These are phyloP conservation scores for Dolichotis patagonum DNA, from an alignment of 2,113 vertebrate genomes.

Conservation along the genomic window DNA sequence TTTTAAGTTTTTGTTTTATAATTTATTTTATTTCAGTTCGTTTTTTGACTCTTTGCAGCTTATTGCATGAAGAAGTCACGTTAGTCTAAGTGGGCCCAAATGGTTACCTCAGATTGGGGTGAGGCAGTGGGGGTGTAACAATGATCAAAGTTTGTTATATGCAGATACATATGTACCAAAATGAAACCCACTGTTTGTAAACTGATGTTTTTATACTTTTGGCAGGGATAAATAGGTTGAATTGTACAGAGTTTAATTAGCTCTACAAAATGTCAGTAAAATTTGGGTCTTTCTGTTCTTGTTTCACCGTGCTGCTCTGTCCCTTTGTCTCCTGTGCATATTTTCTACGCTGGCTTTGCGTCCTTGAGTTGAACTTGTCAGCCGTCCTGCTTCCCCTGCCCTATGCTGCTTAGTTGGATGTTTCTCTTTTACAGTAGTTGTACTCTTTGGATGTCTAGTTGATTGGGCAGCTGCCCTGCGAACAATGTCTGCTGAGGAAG, in stretches of 20 bases:
- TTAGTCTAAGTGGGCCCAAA: too few species aligned
- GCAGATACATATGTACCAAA: too few species aligned
- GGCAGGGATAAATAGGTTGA: too few species aligned
- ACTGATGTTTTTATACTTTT: too few species aligned
- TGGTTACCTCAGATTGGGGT: too few species aligned
- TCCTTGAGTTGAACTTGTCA: conserved; percentile 21
- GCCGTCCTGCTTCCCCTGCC: background rate
- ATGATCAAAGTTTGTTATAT: too few species aligned
- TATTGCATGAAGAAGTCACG: too few species aligned
- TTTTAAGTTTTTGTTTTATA: background rate
- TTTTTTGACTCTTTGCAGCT: too few species aligned
- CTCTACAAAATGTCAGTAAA: background rate
- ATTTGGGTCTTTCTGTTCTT: background rate
- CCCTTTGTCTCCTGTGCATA: background rate
- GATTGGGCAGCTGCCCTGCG: background rate
- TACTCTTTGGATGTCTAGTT: background rate
- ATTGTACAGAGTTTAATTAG: too few species aligned
- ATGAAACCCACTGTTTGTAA: too few species aligned
- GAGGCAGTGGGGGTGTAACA: too few species aligned
- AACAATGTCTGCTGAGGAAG: background rate
- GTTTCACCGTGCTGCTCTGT: background rate
- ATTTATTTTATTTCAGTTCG: too few species aligned
- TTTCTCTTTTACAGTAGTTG: background rate
- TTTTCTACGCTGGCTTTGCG: background rate
- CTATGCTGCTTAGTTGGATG: background rate